Percentiles rank a stretch among this genome's conserved stretches.
Evolutionary conservation across 2,797 vertebrate genomes (phyloP).

Genomic region (Chelidonichthys spinosus): DNA sequence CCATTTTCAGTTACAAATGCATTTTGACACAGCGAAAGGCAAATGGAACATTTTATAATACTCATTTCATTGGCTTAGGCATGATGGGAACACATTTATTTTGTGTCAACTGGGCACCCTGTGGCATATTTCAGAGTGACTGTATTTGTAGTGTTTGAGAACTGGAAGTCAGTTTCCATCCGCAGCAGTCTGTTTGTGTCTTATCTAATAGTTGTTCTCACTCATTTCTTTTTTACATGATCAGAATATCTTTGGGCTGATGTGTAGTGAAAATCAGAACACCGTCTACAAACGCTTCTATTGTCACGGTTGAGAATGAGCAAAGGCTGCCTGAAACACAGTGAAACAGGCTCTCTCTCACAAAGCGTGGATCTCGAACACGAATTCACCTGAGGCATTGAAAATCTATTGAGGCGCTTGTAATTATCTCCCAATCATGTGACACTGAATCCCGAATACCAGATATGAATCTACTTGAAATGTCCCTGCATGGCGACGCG

Average conservation of each 20-base stretch:
- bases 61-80: slow-evolving; percentile 56
- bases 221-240: background rate
- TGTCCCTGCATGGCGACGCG: background rate
- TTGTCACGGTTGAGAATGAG: slow-evolving; percentile 2
- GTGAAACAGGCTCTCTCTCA: slow-evolving; percentile 15
- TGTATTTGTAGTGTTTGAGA: slow-evolving; percentile 54
- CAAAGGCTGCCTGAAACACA: slow-evolving; percentile 20
- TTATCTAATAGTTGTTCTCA: background rate
- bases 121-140: slow-evolving; percentile 48
- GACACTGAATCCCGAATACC: slow-evolving; percentile 12
- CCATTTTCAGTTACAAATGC: slow-evolving; percentile 38
- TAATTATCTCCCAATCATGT: slow-evolving; percentile 18
- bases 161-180: slow-evolving; percentile 44
- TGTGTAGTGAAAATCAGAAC: background rate
- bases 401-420: slow-evolving; percentile 45
- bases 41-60: slow-evolving; percentile 50
- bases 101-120: slow-evolving; percentile 49
- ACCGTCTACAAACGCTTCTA: background rate
- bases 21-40: slow-evolving; percentile 29
- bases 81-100: slow-evolving; percentile 47
- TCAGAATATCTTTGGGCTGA: slow-evolving; percentile 4
- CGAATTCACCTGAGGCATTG: slow-evolving; percentile 35
- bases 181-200: background rate
- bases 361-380: slow-evolving; percentile 8
- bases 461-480: slow-evolving; percentile 22